Base-by-base conservation (phyloP, 1,140 invertebrate species). In the Hermatobates lingyangjiaoensis region DNA sequence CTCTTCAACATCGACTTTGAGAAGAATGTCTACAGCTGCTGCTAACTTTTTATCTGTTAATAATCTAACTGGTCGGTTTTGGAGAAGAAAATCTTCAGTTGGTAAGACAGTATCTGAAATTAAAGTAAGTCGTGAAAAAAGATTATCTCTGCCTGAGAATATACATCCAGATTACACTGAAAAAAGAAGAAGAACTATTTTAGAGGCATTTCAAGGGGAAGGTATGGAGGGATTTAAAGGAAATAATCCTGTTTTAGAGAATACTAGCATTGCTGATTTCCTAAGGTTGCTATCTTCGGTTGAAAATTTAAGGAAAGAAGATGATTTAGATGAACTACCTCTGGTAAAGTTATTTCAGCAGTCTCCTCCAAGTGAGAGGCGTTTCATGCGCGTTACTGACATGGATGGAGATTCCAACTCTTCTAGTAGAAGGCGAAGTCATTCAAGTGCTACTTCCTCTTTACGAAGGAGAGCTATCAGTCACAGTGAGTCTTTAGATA, bases 221-320 rank as follows among this genome's bases (percentile, higher is more conserved):
- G 25, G 47, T 34, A 21, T 48, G 49, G 39, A 55, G 51, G 23
- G 52, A 48, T 38, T 18, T 56, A 27, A 52, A 46, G 20, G 47
- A 50, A 15, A 54, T 51, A 14, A 48, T 7, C 53, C 62, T 59
- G 67, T 84, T 23, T 64, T 83, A 39, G 81, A 85, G 66, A 75
- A 83, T 58, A 85, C 81, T 0, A 83, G 79, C 20, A 65, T 85
- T 12, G 80, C 80, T 2, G 81, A 85, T 64, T 72, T 85, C 21
- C 67, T 84, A 15, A 66, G 81, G 27, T 42, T 42, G 21, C 39
- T 42, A 5, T 42, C 39, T 5, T 42, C 39, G 5, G 39, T 42
- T 12, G 39, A 42, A 42, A 42, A 14, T 14, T 14, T 20, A 10
- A 42, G 39, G 18, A 20, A 18, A 10, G 39, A 20, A 7, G 39